Conservation (phyloP, 2,888 invertebrate species). For the Protophormia terraenovae region DNA sequence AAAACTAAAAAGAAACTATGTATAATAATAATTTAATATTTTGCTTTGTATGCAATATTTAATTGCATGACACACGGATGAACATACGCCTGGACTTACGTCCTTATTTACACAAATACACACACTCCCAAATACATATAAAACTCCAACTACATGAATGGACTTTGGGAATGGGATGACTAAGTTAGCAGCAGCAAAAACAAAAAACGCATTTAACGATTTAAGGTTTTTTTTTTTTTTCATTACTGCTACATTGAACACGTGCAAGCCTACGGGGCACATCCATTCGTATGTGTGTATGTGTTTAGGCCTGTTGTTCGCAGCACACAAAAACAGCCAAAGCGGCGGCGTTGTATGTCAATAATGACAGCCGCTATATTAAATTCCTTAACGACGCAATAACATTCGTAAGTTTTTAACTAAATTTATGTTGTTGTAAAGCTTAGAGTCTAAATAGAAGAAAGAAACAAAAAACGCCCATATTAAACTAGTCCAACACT, state of each 20-base stretch:
- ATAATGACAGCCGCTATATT: constrained; percentile 47
- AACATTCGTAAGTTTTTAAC: background rate
- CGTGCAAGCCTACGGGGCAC: constrained; percentile 81
- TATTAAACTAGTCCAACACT: constrained; percentile 50
- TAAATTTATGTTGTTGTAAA: background rate
- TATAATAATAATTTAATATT: constrained; percentile 31
- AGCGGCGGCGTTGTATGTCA: constrained; percentile 61
- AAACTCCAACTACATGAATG: background rate
- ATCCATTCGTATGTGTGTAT: constrained; percentile 50
- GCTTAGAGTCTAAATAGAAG: background rate
- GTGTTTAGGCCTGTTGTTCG: background rate
- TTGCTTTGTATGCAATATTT: constrained; percentile 22
- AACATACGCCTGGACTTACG: constrained; percentile 53
- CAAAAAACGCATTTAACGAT: constrained; percentile 19
- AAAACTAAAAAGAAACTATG: no score
- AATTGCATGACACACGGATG: constrained; percentile 59
- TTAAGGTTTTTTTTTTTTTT: constrained; percentile 52
- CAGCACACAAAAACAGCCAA: constrained; percentile 36
- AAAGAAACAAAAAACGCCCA: constrained; percentile 55
- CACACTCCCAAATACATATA: background rate
- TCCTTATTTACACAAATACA: constrained; percentile 52
- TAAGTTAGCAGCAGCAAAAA: constrained; percentile 50
- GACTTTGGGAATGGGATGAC: background rate
- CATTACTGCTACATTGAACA: constrained; percentile 77
- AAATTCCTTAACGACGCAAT: constrained; percentile 72